A percentile compares a stretch with the other conserved stretches of the same genome.
Conservation (phyloP, 2,797 vertebrate genomes). For the Limosa lapponica region DNA sequence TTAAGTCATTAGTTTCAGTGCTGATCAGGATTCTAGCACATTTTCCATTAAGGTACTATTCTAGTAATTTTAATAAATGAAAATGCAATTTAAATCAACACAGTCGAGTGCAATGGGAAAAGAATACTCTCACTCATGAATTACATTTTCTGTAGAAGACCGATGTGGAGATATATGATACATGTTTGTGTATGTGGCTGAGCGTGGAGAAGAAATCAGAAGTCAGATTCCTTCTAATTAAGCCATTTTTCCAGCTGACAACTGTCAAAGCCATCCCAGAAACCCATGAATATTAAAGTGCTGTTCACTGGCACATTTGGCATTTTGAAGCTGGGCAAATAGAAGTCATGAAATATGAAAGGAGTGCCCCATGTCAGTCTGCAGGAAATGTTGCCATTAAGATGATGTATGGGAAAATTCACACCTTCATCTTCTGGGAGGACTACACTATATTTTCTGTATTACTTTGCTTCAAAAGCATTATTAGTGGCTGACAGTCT, state of each 20-base stretch:
- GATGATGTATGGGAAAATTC: slow-evolving; percentile 77
- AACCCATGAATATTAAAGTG: slow-evolving; percentile 82
- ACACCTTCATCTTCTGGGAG: slow-evolving; percentile 73
- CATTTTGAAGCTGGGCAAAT: slow-evolving; percentile 81
- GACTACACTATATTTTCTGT: slow-evolving; percentile 65
- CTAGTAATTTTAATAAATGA: not conserved
- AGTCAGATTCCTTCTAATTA: slow-evolving; percentile 74
- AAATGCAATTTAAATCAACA: slow-evolving; percentile 12
- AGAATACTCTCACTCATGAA: not conserved
- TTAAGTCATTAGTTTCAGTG: not conserved
- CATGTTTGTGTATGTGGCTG: slow-evolving; percentile 23
- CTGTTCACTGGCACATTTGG: slow-evolving; percentile 76
- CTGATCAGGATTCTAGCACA: not conserved
- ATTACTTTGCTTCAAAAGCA: slow-evolving; percentile 67
- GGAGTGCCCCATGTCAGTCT: slow-evolving; percentile 66
- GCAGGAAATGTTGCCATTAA: slow-evolving; percentile 79
- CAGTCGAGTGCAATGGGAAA: not conserved
- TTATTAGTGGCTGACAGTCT: slow-evolving; percentile 41
- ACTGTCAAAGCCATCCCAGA: slow-evolving; percentile 76
- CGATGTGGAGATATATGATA: not conserved
- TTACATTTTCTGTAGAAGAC: slow-evolving; percentile 7
- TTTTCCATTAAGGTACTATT: not conserved
- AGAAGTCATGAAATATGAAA: slow-evolving; percentile 85
- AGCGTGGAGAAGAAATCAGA: slow-evolving; percentile 60
- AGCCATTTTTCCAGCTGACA: slow-evolving; percentile 81